A percentile compares a stretch with the other conserved stretches of the same genome.
These are phyloP conservation scores for Hemaris fuciformis DNA, from an alignment of 2,888 invertebrate species.

Conservation along the genomic window DNA sequence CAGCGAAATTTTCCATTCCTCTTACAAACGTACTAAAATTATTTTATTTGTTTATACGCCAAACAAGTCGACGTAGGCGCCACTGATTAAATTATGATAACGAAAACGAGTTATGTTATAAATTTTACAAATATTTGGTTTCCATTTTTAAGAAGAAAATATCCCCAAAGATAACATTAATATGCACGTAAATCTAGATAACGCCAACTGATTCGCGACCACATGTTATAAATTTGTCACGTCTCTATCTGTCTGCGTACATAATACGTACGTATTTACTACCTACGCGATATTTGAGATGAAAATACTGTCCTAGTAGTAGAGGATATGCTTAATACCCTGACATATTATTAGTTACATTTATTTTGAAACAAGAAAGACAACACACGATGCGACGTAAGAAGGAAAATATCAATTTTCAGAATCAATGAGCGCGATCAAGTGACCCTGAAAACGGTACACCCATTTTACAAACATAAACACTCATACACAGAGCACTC, in stretches of 20 bases:
- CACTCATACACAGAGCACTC: conserved; percentile 51
- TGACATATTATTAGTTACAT: neutral
- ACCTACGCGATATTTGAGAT: neutral
- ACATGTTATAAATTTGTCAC: conserved; percentile 65
- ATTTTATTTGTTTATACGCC: neutral
- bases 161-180: conserved; percentile 35
- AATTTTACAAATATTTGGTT: conserved; percentile 39
- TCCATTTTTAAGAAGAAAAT: conserved; percentile 17
- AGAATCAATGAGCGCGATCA: conserved; percentile 17
- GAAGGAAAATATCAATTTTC: conserved; percentile 11
- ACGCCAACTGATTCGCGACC: conserved; percentile 57
- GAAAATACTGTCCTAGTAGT: neutral
- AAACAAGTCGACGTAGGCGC: conserved; percentile 18
- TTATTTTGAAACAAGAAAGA: neutral
- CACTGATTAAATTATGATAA: conserved; percentile 22
- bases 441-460: conserved; percentile 47
- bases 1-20: neutral
- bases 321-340: neutral
- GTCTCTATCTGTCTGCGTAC: conserved; percentile 42
- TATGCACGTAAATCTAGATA: conserved; percentile 58
- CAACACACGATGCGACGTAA: neutral
- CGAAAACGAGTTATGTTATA: conserved; percentile 27
- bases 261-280: conserved; percentile 25
- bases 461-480: conserved; percentile 51
- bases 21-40: neutral